Evolutionary conservation across 2,113 vertebrate species (phyloP).

Genomic region (Formicarius rufipectus): DNA sequence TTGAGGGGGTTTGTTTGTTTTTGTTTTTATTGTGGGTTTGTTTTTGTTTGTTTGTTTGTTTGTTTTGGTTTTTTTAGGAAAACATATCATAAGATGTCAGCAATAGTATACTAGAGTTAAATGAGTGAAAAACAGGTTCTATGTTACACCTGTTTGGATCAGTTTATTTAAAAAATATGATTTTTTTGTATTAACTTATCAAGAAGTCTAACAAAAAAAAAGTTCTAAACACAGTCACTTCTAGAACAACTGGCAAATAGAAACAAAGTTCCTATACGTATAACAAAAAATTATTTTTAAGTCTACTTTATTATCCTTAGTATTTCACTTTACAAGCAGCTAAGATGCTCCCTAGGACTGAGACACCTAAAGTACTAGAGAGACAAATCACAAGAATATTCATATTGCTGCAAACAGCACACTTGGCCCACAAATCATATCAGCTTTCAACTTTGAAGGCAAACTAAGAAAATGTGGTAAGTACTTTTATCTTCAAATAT

Average conservation of each 20-base stretch:
- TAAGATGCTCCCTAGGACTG: background rate
- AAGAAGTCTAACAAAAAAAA: background rate
- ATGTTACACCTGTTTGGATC: background rate
- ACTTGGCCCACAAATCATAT: background rate
- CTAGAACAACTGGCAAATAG: background rate
- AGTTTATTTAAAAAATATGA: background rate
- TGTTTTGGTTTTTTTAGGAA: background rate
- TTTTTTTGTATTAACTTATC: background rate
- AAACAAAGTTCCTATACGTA: background rate
- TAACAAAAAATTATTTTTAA: background rate
- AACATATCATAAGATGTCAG: background rate
- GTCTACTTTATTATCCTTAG: background rate
- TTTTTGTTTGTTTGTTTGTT: too few relatives aligned
- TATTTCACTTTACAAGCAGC: background rate
- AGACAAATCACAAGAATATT: background rate
- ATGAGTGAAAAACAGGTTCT: background rate
- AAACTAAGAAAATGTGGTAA: background rate
- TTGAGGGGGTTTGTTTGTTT: too few relatives aligned
- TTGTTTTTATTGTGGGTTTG: too few relatives aligned
- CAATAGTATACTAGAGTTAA: background rate
- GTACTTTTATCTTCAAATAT: background rate
- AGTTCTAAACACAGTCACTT: background rate
- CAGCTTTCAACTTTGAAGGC: background rate
- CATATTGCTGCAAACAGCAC: background rate
- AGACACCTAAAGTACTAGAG: background rate